phyloP scores from a whole-genome alignment of 2,888 invertebrate species.

The Heliconius charithonia region DNA sequence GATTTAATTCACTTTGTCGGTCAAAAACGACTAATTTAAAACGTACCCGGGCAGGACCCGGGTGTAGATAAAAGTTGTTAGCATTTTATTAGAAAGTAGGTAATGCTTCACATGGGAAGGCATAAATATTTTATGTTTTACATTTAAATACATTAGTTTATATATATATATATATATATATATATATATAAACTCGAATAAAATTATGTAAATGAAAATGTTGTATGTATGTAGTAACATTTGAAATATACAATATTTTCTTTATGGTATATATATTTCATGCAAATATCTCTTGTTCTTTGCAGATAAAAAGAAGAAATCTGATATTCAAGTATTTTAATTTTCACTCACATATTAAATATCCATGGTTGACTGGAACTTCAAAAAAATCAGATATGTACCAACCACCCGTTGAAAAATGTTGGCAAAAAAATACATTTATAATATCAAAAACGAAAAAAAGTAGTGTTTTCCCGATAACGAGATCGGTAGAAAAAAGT shows the following conservation, averaged over 20 bases:
- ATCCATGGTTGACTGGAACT: neutral
- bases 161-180: slow-evolving; percentile 7
- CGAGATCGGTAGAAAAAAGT: neutral
- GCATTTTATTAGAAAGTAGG: slow-evolving; percentile 30
- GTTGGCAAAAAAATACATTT: no score
- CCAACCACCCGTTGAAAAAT: no score
- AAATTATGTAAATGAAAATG: neutral
- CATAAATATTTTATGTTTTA: slow-evolving; percentile 16
- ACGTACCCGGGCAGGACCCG: slow-evolving; percentile 32
- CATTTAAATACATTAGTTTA: slow-evolving; percentile 1
- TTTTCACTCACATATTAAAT: neutral
- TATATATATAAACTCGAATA: neutral
- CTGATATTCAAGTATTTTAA: neutral
- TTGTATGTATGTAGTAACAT: neutral
- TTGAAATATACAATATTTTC: neutral
- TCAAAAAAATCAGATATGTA: no score
- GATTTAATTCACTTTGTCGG: slow-evolving; percentile 45
- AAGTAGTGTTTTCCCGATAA: no score
- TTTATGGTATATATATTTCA: neutral
- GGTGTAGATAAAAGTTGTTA: slow-evolving; percentile 34
- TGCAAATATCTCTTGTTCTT: neutral
- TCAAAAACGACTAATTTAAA: slow-evolving; percentile 41
- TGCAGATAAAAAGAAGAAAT: no score
- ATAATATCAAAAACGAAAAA: no score
- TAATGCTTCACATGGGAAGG: slow-evolving; percentile 11